phyloP scores from a whole-genome alignment of 2,113 vertebrate species.

The Propithecus coquereli region DNA sequence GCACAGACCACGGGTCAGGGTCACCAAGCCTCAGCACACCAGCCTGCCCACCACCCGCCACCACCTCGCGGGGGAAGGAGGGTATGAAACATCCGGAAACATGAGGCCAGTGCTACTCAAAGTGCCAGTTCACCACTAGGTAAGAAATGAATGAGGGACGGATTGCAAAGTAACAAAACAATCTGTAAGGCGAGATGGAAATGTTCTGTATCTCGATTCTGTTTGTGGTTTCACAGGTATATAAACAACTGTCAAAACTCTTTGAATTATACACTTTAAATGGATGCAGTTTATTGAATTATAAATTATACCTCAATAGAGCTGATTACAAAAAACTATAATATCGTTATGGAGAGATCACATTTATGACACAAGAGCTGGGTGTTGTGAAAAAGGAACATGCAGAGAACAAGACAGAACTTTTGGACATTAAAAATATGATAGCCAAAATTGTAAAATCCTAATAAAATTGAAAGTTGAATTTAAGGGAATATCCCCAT shows the following conservation, averaged over 20 bases:
- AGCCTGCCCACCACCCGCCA: accelerated
- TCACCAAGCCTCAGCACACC: accelerated
- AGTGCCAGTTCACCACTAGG: accelerated
- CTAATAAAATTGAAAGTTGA: neutral
- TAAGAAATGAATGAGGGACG: neutral
- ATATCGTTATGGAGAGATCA: neutral
- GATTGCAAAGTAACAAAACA: neutral
- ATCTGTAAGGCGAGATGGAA: neutral
- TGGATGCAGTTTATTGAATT: neutral
- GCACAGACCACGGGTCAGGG: slow-evolving; percentile 28
- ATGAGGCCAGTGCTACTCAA: neutral
- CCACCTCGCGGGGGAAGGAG: accelerated
- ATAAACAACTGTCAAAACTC: neutral
- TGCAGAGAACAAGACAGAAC: neutral
- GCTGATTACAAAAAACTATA: neutral
- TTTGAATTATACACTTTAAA: neutral
- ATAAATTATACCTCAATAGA: neutral
- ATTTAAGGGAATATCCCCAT: neutral
- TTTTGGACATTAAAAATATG: neutral
- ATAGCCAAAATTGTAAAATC: neutral
- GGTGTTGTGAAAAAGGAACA: neutral
- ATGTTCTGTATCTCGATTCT: neutral
- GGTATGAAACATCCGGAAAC: accelerated
- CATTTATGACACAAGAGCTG: neutral
- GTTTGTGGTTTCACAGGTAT: neutral